Conservation (phyloP, 2,888 invertebrate genomes). For the Meganola albula region DNA sequence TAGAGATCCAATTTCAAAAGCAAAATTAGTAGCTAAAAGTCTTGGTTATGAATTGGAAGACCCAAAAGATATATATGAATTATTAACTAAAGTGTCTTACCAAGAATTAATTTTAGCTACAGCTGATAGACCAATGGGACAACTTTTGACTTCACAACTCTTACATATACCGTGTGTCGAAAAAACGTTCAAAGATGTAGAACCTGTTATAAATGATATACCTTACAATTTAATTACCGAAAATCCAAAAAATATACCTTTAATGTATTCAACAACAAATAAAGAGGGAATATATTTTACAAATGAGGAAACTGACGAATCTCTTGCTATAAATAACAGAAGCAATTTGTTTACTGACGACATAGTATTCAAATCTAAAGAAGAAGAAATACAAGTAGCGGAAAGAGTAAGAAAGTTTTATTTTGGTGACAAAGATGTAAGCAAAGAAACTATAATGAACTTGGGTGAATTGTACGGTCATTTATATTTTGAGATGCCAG, state of each 20-base stretch:
- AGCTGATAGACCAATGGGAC: conserved; percentile 40
- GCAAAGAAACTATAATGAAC: conserved; percentile 41
- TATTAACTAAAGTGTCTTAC: conserved; percentile 41
- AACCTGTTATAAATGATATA: conserved; percentile 48
- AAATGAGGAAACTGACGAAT: conserved; percentile 28
- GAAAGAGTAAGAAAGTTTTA: conserved; percentile 55
- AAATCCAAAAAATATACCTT: conserved; percentile 40
- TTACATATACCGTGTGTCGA: conserved; percentile 52
- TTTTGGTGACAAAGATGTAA: conserved; percentile 58
- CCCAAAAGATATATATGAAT: conserved; percentile 48
- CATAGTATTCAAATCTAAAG: conserved; percentile 43
- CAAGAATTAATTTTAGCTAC: conserved; percentile 39
- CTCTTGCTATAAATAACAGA: conserved; percentile 36
- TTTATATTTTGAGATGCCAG: conserved; percentile 54
- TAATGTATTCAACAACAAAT: conserved; percentile 51
- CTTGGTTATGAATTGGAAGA: conserved; percentile 48
- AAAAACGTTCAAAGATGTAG: conserved; percentile 41
- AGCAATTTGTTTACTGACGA: conserved; percentile 54
- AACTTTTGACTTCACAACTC: conserved; percentile 35
- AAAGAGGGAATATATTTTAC: conserved; percentile 48
- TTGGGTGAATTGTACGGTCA: conserved; percentile 51
- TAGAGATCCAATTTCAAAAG: conserved; percentile 48
- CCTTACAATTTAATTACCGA: conserved; percentile 49
- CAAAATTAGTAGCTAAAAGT: conserved; percentile 46
- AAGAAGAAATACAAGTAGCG: conserved; percentile 33